Base-by-base conservation (phyloP, 2,113 vertebrate species). In the Talpa occidentalis region DNA sequence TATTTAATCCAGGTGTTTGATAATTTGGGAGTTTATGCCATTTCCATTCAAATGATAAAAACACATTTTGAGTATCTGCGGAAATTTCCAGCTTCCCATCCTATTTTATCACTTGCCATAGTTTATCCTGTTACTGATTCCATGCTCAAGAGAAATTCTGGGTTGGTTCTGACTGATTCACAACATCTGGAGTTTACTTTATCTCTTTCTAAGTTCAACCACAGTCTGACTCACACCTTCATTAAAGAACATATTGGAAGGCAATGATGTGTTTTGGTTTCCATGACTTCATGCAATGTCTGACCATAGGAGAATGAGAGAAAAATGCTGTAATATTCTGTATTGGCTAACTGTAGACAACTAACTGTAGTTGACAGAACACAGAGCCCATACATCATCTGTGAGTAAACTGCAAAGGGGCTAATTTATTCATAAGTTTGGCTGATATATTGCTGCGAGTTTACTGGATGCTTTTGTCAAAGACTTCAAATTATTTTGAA, bases 1-100 rank as follows among this genome's bases (percentile, higher is more conserved):
- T 74, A 52, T 93, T 96, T 95, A 88, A 94, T 81, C 54, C 72
- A 93, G 76, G 88, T 88, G 73, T 96, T 93, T 83, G 32, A 87
- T 92, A 21, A 77, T 14, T 88, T 92, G 44, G 37, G 44, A 95
- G 42, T 94, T 95, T 78, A 77, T 80, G 80, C 49, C 30, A 82
- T 92, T 96, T 86, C n/a, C 95, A 94, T 81, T 92, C 64, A 80
- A 77, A 93, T 90, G 76, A 91, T 87, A 76, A 90, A 81, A 95
- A 79, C 60, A 77, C 49, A 44, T 47, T 59, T 32, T 93, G 80
- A 81, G 73, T 94, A 92, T 88, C 54, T 84, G 60, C 88, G 67
- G 73, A 85, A 95, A 80, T 19, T 66, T 90, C 56, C 60, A 73
- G 47, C 42, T 95, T 84, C 47, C 66, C 30, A 91, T 94, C 10